Percentiles rank a stretch among this genome's conserved stretches.
Evolutionary conservation across 2,888 invertebrate genomes (phyloP).

Genomic region (Eulithis testata): DNA sequence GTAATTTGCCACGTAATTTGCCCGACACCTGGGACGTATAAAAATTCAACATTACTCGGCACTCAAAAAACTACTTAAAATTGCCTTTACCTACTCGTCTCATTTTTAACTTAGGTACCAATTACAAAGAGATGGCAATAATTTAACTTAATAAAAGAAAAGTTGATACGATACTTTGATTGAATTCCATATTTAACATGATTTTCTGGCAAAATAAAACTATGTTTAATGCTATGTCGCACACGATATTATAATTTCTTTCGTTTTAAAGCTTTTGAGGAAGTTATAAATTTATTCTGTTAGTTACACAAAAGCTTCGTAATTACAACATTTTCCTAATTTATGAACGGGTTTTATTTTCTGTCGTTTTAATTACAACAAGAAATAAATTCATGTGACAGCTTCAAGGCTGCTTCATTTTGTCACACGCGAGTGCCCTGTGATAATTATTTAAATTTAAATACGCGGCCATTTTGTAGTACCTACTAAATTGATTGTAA

Average conservation of each 20-base stretch:
- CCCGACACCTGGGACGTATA: no score
- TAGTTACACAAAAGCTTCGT: constrained; percentile 9
- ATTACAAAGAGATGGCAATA: no score
- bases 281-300: constrained; percentile 14
- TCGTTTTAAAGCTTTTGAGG: constrained; percentile 7
- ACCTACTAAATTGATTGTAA: constrained; percentile 26
- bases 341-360: constrained; percentile 35
- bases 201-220: neutral
- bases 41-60: no score
- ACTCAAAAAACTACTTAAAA: no score
- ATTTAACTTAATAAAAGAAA: no score
- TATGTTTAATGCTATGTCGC: neutral
- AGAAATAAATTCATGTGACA: constrained; percentile 41
- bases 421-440: constrained; percentile 38
- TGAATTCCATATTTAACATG: no score
- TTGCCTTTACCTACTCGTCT: no score
- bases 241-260: neutral
- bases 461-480: constrained; percentile 24
- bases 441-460: constrained; percentile 44
- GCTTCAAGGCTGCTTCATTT: constrained; percentile 38
- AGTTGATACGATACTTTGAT: no score
- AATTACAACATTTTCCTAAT: constrained; percentile 23
- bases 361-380: constrained; percentile 42
- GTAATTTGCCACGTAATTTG: no score
- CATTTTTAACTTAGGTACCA: no score